These are phyloP conservation scores for Halocynthia aurantium DNA, from an alignment of 23 tunicate species.

Conservation along the genomic window DNA sequence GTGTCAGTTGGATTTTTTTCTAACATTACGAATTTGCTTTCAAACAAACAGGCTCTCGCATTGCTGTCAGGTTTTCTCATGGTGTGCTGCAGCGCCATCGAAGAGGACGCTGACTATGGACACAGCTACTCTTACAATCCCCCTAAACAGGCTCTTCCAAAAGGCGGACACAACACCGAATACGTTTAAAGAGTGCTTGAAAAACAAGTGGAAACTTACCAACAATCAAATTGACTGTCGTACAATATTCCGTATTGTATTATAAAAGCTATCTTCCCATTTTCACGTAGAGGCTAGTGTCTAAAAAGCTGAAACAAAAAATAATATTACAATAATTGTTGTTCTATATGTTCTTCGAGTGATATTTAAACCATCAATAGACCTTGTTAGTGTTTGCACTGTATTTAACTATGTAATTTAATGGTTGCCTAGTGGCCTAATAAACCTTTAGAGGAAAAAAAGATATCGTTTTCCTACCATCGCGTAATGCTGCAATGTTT, in stretches of 20 bases:
- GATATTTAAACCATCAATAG: too few relatives aligned
- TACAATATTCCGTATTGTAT: background rate
- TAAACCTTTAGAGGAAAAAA: too few relatives aligned
- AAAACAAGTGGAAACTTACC: conserved; percentile 29
- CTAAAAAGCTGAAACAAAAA: too few relatives aligned
- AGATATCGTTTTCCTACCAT: too few relatives aligned
- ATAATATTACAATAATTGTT: too few relatives aligned
- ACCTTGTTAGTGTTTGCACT: too few relatives aligned
- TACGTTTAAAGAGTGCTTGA: conserved; percentile 27
- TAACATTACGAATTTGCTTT: background rate
- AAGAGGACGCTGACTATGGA: conserved; percentile 38
- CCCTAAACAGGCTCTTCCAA: conserved; percentile 19
- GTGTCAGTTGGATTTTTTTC: background rate
- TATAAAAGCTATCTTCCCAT: too few relatives aligned
- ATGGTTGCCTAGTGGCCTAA: too few relatives aligned
- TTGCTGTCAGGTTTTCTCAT: conserved; percentile 55
- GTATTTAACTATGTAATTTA: too few relatives aligned
- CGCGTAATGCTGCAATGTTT: too few relatives aligned
- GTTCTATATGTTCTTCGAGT: too few relatives aligned
- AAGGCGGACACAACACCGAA: conserved; percentile 23
- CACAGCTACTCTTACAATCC: conserved; percentile 80
- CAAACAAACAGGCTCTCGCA: conserved; percentile 46
- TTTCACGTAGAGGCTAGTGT: too few relatives aligned
- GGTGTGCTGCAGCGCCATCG: conserved; percentile 61
- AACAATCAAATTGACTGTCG: background rate